Evolutionary conservation across 1,140 invertebrate genomes (phyloP).

Genomic region (Monomorium pharaonis): DNA sequence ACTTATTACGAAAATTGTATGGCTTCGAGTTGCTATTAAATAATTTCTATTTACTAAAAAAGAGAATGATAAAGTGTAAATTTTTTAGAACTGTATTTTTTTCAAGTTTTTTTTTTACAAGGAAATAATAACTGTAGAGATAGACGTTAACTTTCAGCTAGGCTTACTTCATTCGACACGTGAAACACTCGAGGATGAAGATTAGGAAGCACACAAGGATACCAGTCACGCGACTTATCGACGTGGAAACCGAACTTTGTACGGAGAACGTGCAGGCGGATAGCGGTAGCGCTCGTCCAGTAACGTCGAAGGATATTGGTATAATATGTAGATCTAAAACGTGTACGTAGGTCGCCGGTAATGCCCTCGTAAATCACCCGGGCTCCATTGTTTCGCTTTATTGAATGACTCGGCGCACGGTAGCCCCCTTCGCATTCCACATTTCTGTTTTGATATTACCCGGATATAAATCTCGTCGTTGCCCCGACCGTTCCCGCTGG

Average conservation of each 20-base stretch:
- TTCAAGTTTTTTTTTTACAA: too few relatives aligned
- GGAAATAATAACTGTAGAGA: not conserved
- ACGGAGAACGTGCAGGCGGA: constrained; percentile 52
- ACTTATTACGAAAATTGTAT: not conserved
- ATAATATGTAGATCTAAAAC: constrained; percentile 74
- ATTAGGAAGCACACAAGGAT: not conserved
- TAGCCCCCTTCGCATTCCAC: constrained; percentile 62
- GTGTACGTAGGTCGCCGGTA: constrained; percentile 75
- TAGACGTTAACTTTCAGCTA: not conserved
- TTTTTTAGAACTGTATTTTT: not conserved
- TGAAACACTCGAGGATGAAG: not conserved
- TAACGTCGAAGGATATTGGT: constrained; percentile 73
- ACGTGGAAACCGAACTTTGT: not conserved
- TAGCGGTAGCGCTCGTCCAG: constrained; percentile 65
- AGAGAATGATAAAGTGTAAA: too few relatives aligned
- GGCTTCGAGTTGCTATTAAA: not conserved
- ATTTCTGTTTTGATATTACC: constrained; percentile 69
- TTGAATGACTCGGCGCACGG: constrained; percentile 70
- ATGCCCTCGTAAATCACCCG: constrained; percentile 75
- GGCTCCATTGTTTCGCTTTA: constrained; percentile 75
- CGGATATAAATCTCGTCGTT: constrained; percentile 53
- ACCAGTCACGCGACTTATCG: constrained; percentile 6
- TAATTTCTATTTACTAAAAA: not conserved
- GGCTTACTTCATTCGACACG: not conserved
- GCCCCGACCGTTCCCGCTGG: constrained; percentile 27